Evolutionary conservation across 1,140 invertebrate genomes (phyloP), one percentile per base, ranked within the genome.

Genomic region (Apolygus lucorum): DNA sequence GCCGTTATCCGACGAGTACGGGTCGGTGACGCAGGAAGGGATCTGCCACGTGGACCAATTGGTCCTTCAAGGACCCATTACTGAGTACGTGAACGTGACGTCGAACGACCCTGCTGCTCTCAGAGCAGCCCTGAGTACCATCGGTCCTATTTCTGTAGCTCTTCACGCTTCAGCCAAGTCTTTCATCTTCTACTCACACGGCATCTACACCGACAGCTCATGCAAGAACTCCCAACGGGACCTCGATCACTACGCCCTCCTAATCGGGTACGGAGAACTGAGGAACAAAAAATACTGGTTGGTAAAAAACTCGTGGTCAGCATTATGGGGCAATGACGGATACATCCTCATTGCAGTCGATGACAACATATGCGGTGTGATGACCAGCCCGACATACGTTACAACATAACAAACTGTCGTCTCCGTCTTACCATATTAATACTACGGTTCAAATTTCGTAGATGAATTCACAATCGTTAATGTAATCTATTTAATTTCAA

Each of bases 251-350:
- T 8, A 17, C 34, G 34, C 17, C 17, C 34, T 49, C 34, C 8
- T 17, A 49, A 17, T 49, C 8, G 34, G 34, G 8, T 49, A 49
- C 34, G 34, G 34, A 11, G 34, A 11, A 49, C 17, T 49, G 34
- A 49, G 17, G 8, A 17, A 90, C 1, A 80, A 92, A 76, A 83
- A 84, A 49, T 97, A 94, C 79, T 97, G 93, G 93, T 80, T 96
- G 28, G 80, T 97, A 0, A 96, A 96, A 81, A 97, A 97, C 81
- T 95, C 92, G 0, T 97, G 94, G 94, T 94, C 91, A 8, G 91
- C 88, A 75, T 88, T 94, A 75, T 96, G 93, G 93, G 94, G 93
- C 22, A 95, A 95, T 77, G 91, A 95, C 78, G 90, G 91, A 1
- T 96, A 96, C 75, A 86, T 95, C 26, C 82, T 96, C 0, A 95